phyloP scores from a whole-genome alignment of 2,113 vertebrate genomes.

The Oreamnos americanus region DNA sequence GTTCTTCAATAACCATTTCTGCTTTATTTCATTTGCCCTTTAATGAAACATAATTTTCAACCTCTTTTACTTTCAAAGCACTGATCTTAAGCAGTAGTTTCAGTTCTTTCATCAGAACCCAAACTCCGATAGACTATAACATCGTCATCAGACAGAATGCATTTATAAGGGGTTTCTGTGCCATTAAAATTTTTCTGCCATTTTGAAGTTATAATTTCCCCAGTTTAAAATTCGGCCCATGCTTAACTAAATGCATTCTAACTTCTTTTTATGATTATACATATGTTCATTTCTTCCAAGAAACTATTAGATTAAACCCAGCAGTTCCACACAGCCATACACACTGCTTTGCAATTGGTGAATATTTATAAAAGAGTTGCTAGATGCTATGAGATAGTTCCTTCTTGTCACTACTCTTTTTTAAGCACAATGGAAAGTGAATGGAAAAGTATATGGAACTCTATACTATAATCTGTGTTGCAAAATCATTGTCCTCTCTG shows the following conservation, averaged over 20 bases:
- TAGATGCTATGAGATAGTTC: neutral
- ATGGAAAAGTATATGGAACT: neutral
- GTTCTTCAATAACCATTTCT: neutral
- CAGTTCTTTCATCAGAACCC: neutral
- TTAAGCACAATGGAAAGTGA: neutral
- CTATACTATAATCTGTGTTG: neutral
- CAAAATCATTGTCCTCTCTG: neutral
- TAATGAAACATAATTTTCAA: neutral
- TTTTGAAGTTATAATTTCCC: neutral
- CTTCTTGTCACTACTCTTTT: neutral
- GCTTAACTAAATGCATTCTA: neutral
- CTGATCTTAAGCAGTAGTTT: neutral
- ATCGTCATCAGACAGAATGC: neutral
- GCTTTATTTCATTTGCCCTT: neutral
- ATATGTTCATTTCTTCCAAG: neutral
- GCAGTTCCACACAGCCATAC: neutral
- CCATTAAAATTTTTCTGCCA: neutral
- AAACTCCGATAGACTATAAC: neutral
- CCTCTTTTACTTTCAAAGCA: conserved; percentile 8
- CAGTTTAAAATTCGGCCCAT: neutral
- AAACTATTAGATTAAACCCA: neutral
- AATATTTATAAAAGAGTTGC: neutral
- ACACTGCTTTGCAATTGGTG: neutral
- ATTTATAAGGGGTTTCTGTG: neutral
- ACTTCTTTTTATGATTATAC: neutral